A percentile compares a stretch with the other conserved stretches of the same genome.
Conservation (phyloP, 1,140 invertebrate species). For the Zophobas morio region DNA sequence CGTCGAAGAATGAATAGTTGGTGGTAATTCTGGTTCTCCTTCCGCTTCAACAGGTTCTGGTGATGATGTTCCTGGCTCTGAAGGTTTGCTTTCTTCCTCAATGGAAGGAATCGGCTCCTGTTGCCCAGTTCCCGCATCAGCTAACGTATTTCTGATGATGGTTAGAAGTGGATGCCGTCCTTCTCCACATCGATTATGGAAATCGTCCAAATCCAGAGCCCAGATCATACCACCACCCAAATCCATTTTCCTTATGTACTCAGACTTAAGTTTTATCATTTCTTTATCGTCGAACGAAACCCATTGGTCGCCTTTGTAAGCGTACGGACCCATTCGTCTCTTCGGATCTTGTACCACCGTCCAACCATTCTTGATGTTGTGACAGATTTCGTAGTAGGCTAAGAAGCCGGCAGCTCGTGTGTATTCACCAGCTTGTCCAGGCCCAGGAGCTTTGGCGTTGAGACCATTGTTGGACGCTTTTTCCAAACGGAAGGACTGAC, state of each 20-base stretch:
- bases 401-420: conserved; percentile 89
- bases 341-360: conserved; percentile 82
- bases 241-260: conserved; percentile 81
- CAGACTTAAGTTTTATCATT: conserved; percentile 84
- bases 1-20: conserved; percentile 36
- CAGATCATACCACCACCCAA: conserved; percentile 92
- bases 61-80: conserved; percentile 1
- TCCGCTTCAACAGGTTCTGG: conserved; percentile 52
- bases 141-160: conserved; percentile 78
- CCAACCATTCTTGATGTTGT: conserved; percentile 85
- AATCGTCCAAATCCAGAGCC: conserved; percentile 92
- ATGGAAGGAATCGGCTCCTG: conserved; percentile 47
- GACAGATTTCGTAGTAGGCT: conserved; percentile 93
- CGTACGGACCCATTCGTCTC: conserved; percentile 87
- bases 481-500: conserved; percentile 84
- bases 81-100: neutral
- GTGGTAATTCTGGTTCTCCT: conserved; percentile 43
- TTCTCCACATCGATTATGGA: conserved; percentile 80
- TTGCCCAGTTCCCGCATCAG: conserved; percentile 66
- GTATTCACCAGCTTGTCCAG: conserved; percentile 84
- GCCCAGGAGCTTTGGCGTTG: conserved; percentile 81
- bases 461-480: conserved; percentile 75
- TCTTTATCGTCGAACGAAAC: conserved; percentile 88
- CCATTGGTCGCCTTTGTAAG: conserved; percentile 90
- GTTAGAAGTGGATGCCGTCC: conserved; percentile 83